Evolutionary conservation across 2,113 vertebrate species (phyloP).

Genomic region (Petroica traversi): DNA sequence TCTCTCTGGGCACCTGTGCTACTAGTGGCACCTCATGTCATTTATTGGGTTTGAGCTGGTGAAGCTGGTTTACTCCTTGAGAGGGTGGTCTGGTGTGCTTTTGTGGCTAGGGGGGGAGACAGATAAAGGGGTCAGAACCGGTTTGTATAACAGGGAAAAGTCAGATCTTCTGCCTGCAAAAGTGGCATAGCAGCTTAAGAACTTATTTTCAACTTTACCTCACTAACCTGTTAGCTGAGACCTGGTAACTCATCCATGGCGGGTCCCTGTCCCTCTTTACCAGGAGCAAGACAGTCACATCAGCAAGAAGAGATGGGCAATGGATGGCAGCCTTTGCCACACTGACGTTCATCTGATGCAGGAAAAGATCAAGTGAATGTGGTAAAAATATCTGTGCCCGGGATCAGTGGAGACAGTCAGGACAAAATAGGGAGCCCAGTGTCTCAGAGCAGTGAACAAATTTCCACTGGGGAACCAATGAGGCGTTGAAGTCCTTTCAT

Average conservation of each 20-base stretch:
- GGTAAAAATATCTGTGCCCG: not conserved
- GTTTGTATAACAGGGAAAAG: not conserved
- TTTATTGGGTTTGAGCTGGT: not conserved
- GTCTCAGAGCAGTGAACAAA: not conserved
- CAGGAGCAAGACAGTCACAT: not conserved
- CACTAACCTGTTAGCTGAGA: not conserved
- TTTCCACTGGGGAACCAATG: not conserved
- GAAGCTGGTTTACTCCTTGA: not conserved
- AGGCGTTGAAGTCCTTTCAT: constrained; percentile 19
- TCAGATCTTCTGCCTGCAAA: not conserved
- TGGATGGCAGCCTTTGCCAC: not conserved
- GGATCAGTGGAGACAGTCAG: not conserved
- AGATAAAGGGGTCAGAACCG: accelerated
- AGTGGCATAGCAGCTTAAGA: not conserved
- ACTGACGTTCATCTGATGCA: not conserved
- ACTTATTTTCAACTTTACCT: not conserved
- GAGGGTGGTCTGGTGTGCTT: not conserved
- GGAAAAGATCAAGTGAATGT: not conserved
- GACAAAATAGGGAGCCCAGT: not conserved
- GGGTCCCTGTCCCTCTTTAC: not conserved
- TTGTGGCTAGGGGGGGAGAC: not conserved
- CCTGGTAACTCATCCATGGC: not conserved
- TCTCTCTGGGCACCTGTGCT: accelerated
- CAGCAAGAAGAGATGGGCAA: not conserved
- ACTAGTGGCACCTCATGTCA: accelerated